Evolutionary conservation across 1,140 invertebrate genomes (phyloP), one percentile per base, ranked within the genome.

Genomic region (Lerema accius): DNA sequence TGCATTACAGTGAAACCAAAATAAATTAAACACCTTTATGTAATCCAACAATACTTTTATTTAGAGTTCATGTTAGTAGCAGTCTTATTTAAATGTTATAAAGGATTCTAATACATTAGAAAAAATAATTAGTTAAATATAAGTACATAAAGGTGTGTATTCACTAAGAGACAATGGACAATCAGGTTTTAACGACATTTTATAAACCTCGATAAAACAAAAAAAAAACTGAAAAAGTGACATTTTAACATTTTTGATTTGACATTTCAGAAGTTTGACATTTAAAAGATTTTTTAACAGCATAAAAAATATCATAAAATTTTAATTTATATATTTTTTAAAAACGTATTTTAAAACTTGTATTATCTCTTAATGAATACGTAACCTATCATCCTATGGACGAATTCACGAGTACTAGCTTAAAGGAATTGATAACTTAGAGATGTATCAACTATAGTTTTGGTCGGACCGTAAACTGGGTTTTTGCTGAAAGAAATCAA

Each of bases 11-110:
- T 77, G 66, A 69, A 71, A 68, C 64, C 60, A 65, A 75, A 69
- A 37, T 37, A 79, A 84, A 86, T 74, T 74, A 80, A 84, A 84
- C 68, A 82, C 73, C 55, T 55, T 69, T 62, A 76, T 39, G 70
- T 73, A 55, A 65, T 67, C 75, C 73, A 80, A 84, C 76, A 78
- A 85, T 80, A 82, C 62, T 78, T 84, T 85, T 84, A 84, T 83
- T 83, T 62, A 74, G 66, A 67, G 9, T 56, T 63, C 46, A 66
- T 64, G 64, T 73, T 80, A 74, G 63, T 71, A 66, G 59, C 68
- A 75, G 69, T 73, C 77, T 80, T 73, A 77, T 67, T 51, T 63
- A 64, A 60, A 69, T 71, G 67, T 74, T 78, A 55, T 58, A 40
- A 65, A 65, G 39, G 11, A 59, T 39, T 53, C 26, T n/a, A 45